Evolutionary conservation across 2,113 vertebrate genomes (phyloP), one percentile per base, ranked within the genome.

Genomic region (Oophaga pumilio): DNA sequence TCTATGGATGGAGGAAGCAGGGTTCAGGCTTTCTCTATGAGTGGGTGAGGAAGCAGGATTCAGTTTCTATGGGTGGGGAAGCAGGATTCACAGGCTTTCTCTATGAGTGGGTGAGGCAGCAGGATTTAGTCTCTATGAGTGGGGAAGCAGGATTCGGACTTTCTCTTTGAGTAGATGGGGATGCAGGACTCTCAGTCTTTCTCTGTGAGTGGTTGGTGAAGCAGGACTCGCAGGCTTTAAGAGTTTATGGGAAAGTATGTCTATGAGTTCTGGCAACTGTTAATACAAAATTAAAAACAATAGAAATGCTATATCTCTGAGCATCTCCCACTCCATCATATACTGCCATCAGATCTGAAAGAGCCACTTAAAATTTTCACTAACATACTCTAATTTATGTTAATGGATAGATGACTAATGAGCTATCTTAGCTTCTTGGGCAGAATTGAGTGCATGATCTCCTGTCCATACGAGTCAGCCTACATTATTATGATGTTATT

Each of bases 401-500:
- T n/a, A 20, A 22, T 64, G 18, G 12, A 20, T 64, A 64, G 9
- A 24, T 66, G 64, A 24, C 22, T 66, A 24, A n/a, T 66, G 7
- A 28, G 26, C 12, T 73, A 0, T 43, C 26, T 17, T n/a, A n/a
- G n/a, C 33, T 24, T 4, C 4, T 33, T 69, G 68, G 68, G 10
- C 64, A 3, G 4, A 68, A 13, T 26, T 24, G 12, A 26, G 11
- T 13, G n/a, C 18, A 62, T 20, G 33, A 33, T 33, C 33, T n/a
- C 17, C 22, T 76, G 20, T 33, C 28, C 6, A 7, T 28, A 1
- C 56, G 28, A 18, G 18, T 50, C 59, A 49, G 60, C 22, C 68
- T 24, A 17, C 18, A 66, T 82, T 82, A 66, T 62, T 18, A 52
- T 68, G 60, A 52, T 82, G 60, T 82, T 66, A 68, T 60, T 52